phyloP scores from a whole-genome alignment of 2,888 invertebrate species.

The Adelognathus sp. region DNA sequence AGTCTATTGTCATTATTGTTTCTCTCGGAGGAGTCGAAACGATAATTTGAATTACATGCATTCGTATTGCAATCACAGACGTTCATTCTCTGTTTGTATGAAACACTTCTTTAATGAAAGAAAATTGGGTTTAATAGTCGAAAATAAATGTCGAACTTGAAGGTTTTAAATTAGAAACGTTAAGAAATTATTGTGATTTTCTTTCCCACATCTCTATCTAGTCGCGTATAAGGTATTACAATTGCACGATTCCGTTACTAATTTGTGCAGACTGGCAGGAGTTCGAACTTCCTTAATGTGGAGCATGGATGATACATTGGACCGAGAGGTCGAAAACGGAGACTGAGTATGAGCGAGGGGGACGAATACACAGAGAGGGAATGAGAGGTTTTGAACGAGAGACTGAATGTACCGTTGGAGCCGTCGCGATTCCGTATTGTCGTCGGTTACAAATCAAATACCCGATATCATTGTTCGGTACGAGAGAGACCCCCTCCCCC shows the following conservation, averaged over 20 bases:
- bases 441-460: conserved; percentile 81
- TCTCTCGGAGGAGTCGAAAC: too few relatives aligned
- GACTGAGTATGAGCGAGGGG: conserved; percentile 28
- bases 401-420: conserved; percentile 49
- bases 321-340: neutral
- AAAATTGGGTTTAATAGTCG: neutral
- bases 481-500: conserved; percentile 59
- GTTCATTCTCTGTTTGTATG: too few relatives aligned
- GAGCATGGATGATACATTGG: neutral
- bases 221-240: neutral
- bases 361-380: conserved; percentile 4
- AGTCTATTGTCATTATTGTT: too few relatives aligned
- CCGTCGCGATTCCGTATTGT: conserved; percentile 78
- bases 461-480: conserved; percentile 80
- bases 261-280: neutral
- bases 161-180: neutral
- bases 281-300: conserved; percentile 11
- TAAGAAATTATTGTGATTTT: neutral
- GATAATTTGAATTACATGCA: too few relatives aligned
- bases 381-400: conserved; percentile 35
- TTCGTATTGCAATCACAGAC: too few relatives aligned
- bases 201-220: neutral
- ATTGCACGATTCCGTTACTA: neutral
- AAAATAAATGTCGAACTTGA: neutral
- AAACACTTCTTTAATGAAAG: too few relatives aligned